Conservation (phyloP, 2,113 vertebrate genomes). For the Passer montanus region DNA sequence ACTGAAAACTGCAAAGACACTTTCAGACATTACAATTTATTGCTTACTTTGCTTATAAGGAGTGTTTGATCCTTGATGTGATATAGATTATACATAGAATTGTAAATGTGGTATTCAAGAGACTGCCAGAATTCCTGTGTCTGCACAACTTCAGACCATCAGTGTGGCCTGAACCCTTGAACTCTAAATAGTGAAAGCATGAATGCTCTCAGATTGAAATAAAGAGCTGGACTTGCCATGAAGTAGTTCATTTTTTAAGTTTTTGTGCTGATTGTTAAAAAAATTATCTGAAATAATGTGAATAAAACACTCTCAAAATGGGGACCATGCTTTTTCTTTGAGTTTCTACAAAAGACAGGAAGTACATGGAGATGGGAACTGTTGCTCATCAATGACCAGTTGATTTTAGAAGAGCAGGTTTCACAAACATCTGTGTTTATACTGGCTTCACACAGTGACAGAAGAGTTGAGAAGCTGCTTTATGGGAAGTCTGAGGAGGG, state of each 20-base stretch:
- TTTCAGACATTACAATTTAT: background rate
- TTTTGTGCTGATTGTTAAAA: background rate
- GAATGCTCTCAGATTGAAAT: background rate
- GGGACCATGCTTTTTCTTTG: background rate
- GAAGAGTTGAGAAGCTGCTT: background rate
- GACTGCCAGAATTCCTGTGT: background rate
- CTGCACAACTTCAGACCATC: background rate
- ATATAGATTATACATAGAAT: background rate
- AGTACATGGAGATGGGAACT: background rate
- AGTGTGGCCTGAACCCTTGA: background rate
- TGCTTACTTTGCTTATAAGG: background rate
- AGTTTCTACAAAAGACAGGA: background rate
- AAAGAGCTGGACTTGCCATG: background rate
- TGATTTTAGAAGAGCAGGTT: background rate
- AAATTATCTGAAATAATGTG: background rate
- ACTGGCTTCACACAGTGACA: background rate
- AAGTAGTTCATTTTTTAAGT: background rate
- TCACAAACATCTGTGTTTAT: background rate
- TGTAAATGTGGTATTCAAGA: background rate
- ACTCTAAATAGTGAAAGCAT: background rate
- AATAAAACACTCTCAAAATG: background rate
- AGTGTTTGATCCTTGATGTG: background rate
- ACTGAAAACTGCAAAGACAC: background rate
- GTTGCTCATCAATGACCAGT: background rate
- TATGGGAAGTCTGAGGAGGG: background rate